phyloP scores from a whole-genome alignment of 2,888 invertebrate genomes.

The Emmelina monodactyla region DNA sequence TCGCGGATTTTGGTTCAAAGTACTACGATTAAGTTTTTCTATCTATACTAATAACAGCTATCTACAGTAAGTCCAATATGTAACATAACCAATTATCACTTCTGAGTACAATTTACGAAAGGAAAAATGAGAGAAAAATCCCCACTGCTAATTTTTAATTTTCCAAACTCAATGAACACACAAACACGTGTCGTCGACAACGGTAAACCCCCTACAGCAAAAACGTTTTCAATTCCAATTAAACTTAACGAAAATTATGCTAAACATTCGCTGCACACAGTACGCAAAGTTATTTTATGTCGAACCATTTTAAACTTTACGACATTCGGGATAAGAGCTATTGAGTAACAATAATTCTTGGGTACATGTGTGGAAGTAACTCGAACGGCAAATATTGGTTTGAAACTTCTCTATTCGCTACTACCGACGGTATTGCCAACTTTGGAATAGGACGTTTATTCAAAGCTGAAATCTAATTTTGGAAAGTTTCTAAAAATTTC shows the following conservation, averaged over 20 bases:
- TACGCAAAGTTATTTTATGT: background rate
- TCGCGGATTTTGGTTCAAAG: too few relatives aligned
- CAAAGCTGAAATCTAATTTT: slow-evolving; percentile 8
- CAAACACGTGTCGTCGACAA: background rate
- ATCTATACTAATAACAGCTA: too few relatives aligned
- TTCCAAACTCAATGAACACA: background rate
- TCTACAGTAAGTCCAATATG: too few relatives aligned
- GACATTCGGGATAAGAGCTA: background rate
- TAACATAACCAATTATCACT: too few relatives aligned
- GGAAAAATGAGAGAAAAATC: too few relatives aligned
- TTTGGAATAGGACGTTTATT: slow-evolving; percentile 3
- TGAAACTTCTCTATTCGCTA: background rate
- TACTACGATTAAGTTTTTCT: too few relatives aligned
- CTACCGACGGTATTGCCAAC: background rate
- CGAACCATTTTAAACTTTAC: background rate
- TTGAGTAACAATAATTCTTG: background rate
- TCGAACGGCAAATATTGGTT: background rate
- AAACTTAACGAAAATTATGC: background rate
- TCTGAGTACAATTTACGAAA: too few relatives aligned
- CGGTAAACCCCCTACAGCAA: background rate
- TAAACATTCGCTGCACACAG: background rate
- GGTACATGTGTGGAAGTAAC: background rate
- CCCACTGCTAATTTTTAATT: too few relatives aligned
- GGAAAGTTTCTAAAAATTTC: slow-evolving; percentile 1
- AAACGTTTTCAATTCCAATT: background rate